Base-by-base conservation (phyloP, 1,140 invertebrate genomes). In the Zaprionus ghesquierei region DNA sequence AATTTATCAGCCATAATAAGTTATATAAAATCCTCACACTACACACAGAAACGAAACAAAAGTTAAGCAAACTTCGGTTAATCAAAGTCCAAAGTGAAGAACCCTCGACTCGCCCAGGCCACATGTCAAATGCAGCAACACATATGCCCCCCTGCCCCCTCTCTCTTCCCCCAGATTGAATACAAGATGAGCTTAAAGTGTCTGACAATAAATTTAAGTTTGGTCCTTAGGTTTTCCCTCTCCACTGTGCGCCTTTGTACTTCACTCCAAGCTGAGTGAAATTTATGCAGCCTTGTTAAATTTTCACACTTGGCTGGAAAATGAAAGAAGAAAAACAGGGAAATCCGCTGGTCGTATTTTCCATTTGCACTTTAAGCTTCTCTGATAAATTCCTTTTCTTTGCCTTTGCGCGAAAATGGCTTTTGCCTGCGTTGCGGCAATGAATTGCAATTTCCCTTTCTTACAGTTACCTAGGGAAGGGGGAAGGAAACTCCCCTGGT, bases 381-480 rank as follows among this genome's bases (percentile, higher is more conserved):
- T 46, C 15, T 77, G 27, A 31, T 59, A 55, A 55, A 50, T 50
- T 73, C 33, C 41, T 20, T 44, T 44, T 20, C 41, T 12, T 62
- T 56, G 22, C 35, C n/a, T 41, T 3, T 22, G 56, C n/a, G n/a
- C 29, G 58, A 35, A 63, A 77, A 69, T 69, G 70, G 63, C 49
- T 58, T 74, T 74, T 65, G 31, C 44, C 44, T 3, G 50, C 25
- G 29, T 15, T 51, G 22, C 18, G 51, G 35, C 63, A 75, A 74
- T 77, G 65, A 69, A 75, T 75, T 75, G 75, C 75, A 71, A 75
- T 75, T 78, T 75, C 61, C 72, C 61, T 78, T 75, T 58, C 56
- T 74, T 65, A 44, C 38, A 56, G 31, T 53, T 15, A 5, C 35
- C 35, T 33, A 12, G 12, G 2, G 2, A 1, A 15, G 2, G 35